Evolutionary conservation across 2,797 vertebrate species (phyloP), one percentile per base, ranked within the genome.

Genomic region (Dromococcyx pavoninus): DNA sequence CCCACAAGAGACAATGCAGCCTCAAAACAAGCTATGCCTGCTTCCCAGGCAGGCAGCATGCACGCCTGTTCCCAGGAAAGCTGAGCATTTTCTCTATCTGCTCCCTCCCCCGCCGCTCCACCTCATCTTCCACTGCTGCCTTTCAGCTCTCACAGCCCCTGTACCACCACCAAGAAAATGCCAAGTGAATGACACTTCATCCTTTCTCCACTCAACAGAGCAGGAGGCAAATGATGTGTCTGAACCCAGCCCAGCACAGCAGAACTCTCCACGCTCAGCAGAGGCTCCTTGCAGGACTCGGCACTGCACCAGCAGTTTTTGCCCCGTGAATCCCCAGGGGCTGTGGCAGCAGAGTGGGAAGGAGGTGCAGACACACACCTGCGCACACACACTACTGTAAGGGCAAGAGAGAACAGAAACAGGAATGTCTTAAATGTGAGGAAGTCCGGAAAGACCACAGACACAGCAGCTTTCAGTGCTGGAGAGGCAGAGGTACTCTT

Each of bases 341-440:
- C 57, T 64, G 51, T 0, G 0, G 37, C 66, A 73, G 67, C 35
- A 43, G 48, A 57, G 79, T 70, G 33, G 86, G 53, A 82, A 71
- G 71, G 37, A 90, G 54, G 33, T 25, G 71, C 22, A 30, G 23
- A 27, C 16, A 7, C 76, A 32, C 62, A 69, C 88, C 70, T 85
- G 75, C 21, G 7, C 66, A 44, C 2, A 71, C 0, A 0, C 62
- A 81, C 48, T 56, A 41, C 67, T 70, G 56, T 58, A 70, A 32
- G 71, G 90, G 86, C 93, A 96, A 90, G 93, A 88, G 80, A 71
- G 94, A 96, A 94, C 94, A 96, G 95, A 90, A 89, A 94, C 83
- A 93, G 90, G 93, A 96, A 96, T 95, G 95, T 67, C 72, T 80
- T 90, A 71, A 30, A 48, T 3, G 86, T 50, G 60, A 95, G 71